Conservation (phyloP, 2,888 invertebrate species). For the Schizotus pectinicornis region DNA sequence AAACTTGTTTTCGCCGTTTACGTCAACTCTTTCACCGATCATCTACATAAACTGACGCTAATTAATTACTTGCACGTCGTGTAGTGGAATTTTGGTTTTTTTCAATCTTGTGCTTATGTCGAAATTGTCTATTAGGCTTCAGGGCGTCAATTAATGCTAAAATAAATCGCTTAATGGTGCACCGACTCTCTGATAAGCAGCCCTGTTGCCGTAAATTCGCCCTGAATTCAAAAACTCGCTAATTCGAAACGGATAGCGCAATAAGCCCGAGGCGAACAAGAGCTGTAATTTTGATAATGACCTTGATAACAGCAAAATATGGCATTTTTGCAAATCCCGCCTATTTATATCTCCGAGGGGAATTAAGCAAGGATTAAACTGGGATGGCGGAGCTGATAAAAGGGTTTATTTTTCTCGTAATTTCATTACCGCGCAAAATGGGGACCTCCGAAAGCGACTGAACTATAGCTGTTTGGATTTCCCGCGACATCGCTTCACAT, state of each 20-base stretch:
- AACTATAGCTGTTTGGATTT: too few species aligned
- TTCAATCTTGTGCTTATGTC: too few species aligned
- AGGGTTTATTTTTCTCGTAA: slow-evolving; percentile 49
- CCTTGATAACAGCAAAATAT: slow-evolving; percentile 58
- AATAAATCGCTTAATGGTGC: too few species aligned
- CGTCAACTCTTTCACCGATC: too few species aligned
- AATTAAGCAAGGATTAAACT: slow-evolving; percentile 49
- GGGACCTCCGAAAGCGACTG: too few species aligned
- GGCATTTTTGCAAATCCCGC: slow-evolving; percentile 57
- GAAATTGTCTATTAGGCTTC: background rate
- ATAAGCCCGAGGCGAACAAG: slow-evolving; percentile 42
- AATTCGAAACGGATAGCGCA: slow-evolving; percentile 45
- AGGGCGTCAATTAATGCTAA: background rate
- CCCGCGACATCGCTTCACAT: too few species aligned
- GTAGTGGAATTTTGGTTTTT: too few species aligned
- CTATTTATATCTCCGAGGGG: slow-evolving; percentile 54
- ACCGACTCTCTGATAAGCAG: background rate
- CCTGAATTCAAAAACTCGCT: slow-evolving; percentile 35
- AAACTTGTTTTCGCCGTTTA: too few species aligned
- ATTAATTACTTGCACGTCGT: too few species aligned
- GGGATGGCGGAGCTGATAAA: slow-evolving; percentile 47
- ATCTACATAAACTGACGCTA: too few species aligned
- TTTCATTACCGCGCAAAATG: slow-evolving; percentile 38
- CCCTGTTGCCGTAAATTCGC: background rate
- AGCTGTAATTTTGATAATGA: slow-evolving; percentile 56